phyloP scores from a whole-genome alignment of 1,140 invertebrate genomes.

The Meloidogyne floridensis region DNA sequence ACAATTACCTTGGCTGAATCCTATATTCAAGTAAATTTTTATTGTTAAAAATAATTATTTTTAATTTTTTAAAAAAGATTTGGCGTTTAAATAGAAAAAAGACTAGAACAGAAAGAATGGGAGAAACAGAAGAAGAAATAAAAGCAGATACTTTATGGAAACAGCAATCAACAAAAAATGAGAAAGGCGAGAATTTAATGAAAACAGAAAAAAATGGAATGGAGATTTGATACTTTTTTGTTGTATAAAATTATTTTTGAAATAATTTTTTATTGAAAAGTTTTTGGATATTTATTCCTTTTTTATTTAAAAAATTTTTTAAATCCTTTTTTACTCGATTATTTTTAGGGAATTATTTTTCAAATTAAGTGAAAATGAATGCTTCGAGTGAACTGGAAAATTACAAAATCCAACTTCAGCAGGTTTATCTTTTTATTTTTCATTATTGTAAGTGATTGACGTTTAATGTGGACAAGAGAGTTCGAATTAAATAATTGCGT shows the following conservation, averaged over 20 bases:
- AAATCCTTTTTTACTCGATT: neutral
- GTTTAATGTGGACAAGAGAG: no score
- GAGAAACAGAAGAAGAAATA: constrained; percentile 40
- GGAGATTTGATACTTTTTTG: neutral
- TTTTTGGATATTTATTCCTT: constrained; percentile 15
- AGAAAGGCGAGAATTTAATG: neutral
- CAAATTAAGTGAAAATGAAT: neutral
- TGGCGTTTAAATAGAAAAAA: constrained; percentile 53
- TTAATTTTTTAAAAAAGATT: constrained; percentile 38
- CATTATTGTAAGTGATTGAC: neutral
- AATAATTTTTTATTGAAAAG: neutral
- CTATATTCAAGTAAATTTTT: constrained; percentile 80
- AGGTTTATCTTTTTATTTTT: constrained; percentile 33
- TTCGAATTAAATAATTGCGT: no score
- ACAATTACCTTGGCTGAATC: constrained; percentile 99
- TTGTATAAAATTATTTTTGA: neutral
- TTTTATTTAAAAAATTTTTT: neutral
- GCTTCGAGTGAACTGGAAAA: constrained; percentile 43
- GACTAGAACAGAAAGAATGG: constrained; percentile 51
- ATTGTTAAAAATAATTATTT: constrained; percentile 26
- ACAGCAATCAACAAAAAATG: neutral
- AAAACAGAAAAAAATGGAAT: constrained; percentile 14
- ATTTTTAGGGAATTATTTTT: neutral
- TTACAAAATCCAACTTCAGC: constrained; percentile 48
- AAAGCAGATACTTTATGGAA: constrained; percentile 1